These are phyloP conservation scores for Eunapius fragilis DNA, from an alignment of 37 sponge, comb jelly and placozoan species.

Conservation along the genomic window DNA sequence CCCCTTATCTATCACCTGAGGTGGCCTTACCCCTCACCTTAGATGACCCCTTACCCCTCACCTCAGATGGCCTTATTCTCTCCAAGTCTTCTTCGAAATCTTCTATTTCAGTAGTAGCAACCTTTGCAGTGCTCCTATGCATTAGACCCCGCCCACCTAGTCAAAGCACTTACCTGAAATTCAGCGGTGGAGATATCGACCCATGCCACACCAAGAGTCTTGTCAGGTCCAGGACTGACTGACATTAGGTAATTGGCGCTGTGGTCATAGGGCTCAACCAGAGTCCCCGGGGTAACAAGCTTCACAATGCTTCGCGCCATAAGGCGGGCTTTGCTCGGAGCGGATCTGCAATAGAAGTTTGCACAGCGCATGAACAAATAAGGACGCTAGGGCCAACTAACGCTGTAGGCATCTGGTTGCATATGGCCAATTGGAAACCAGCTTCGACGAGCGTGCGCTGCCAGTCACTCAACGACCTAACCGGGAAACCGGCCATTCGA, in stretches of 20 bases:
- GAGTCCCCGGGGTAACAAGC: slow-evolving; percentile 87
- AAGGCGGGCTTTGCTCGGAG: slow-evolving; percentile 11
- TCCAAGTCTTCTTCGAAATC: slow-evolving; percentile 75
- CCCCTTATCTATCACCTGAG: background rate
- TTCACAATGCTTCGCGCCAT: slow-evolving; percentile 64
- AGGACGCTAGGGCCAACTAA: background rate
- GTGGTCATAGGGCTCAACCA: slow-evolving; percentile 72
- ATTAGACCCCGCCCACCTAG: too few relatives aligned
- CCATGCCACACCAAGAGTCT: slow-evolving; percentile 81
- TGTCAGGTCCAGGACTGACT: slow-evolving; percentile 56
- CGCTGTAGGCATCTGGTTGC: slow-evolving; percentile 58
- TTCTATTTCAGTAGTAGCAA: slow-evolving; percentile 18
- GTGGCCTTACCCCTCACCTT: background rate
- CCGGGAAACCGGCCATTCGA: slow-evolving; percentile 82
- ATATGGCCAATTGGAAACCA: slow-evolving; percentile 85
- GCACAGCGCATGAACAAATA: background rate
- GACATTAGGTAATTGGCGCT: slow-evolving; percentile 79
- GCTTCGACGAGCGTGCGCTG: slow-evolving; percentile 70
- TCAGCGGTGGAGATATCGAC: slow-evolving; percentile 79
- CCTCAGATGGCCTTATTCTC: slow-evolving; percentile 82
- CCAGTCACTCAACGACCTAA: slow-evolving; percentile 75
- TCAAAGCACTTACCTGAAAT: slow-evolving; percentile 33
- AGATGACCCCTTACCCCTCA: slow-evolving; percentile 1
- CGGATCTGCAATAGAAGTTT: background rate
- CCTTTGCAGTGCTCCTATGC: too few relatives aligned